Evolutionary conservation across 2,797 vertebrate genomes (phyloP).

Genomic region (Rhabdomys pumilio): DNA sequence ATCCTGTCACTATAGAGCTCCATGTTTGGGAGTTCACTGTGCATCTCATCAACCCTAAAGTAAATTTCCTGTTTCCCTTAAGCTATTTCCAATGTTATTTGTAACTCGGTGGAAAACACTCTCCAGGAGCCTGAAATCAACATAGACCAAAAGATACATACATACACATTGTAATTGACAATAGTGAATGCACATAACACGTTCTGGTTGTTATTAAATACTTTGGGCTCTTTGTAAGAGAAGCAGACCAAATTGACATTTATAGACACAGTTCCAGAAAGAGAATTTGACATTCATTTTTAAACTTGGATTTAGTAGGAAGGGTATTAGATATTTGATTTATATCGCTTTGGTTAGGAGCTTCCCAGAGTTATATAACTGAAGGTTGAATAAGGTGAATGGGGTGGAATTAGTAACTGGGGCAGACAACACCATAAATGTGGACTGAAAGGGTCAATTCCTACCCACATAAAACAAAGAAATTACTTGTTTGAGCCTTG

Average conservation of each 20-base stretch:
- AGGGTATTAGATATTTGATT: not conserved
- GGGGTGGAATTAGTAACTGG: too few species aligned
- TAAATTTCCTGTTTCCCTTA: constrained; percentile 51
- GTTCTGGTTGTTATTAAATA: constrained; percentile 42
- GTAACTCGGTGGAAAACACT: not conserved
- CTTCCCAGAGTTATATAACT: not conserved
- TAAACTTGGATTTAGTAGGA: constrained; percentile 1
- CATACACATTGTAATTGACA: constrained; percentile 1
- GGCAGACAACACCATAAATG: not conserved
- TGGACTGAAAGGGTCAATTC: not conserved
- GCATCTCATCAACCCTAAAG: not conserved
- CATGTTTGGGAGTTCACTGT: not conserved
- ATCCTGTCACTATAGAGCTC: not conserved
- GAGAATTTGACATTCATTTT: not conserved
- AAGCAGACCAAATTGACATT: not conserved
- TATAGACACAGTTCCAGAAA: not conserved
- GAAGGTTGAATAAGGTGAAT: not conserved
- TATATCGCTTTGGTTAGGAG: not conserved
- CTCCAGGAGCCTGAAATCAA: not conserved
- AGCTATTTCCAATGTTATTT: not conserved
- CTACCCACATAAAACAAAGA: not conserved
- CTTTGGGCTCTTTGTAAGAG: not conserved
- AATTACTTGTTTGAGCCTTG: not conserved
- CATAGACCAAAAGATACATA: not conserved
- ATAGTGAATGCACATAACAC: not conserved